Evolutionary conservation across 2,113 vertebrate genomes (phyloP).

Genomic region (Girardinichthys multiradiatus): DNA sequence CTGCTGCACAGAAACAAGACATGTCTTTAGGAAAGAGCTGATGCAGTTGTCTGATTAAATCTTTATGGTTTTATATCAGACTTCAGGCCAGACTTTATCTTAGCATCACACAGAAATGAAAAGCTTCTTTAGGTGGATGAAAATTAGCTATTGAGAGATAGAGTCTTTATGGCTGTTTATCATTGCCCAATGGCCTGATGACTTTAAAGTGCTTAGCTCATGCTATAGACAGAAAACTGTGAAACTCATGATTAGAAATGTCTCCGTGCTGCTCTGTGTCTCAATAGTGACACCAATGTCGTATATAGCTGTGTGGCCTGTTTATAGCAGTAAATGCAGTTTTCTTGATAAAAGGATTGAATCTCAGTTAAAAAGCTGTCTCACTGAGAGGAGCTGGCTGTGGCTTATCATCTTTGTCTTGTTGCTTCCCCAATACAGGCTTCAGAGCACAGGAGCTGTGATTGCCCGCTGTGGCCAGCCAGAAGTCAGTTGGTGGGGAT

Average conservation of each 20-base stretch:
- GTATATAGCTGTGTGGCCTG: too few species aligned
- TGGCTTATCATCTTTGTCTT: not conserved
- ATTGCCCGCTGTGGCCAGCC: slow-evolving; percentile 97
- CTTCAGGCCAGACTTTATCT: not conserved
- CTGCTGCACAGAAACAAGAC: not conserved
- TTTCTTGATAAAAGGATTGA: too few species aligned
- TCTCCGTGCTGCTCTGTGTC: too few species aligned
- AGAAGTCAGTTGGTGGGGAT: slow-evolving; percentile 99
- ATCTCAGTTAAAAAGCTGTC: too few species aligned
- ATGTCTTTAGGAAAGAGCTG: not conserved
- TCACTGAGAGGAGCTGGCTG: too few species aligned
- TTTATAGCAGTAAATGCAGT: too few species aligned
- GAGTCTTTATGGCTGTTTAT: slow-evolving; percentile 7
- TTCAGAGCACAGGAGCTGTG: slow-evolving; percentile 93
- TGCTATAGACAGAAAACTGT: too few species aligned
- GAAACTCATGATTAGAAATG: too few species aligned
- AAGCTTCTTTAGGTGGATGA: not conserved
- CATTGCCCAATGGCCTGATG: not conserved
- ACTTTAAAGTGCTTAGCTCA: too few species aligned
- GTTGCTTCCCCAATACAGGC: slow-evolving; percentile 72
- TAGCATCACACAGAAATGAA: not conserved
- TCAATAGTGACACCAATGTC: too few species aligned
- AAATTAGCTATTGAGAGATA: not conserved
- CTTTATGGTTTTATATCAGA: not conserved
- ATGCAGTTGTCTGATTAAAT: slow-evolving; percentile 4